A percentile compares a stretch with the other conserved stretches of the same genome.
Evolutionary conservation across 2,113 vertebrate species (phyloP).

Genomic region (Neodontobutis hainanensis): DNA sequence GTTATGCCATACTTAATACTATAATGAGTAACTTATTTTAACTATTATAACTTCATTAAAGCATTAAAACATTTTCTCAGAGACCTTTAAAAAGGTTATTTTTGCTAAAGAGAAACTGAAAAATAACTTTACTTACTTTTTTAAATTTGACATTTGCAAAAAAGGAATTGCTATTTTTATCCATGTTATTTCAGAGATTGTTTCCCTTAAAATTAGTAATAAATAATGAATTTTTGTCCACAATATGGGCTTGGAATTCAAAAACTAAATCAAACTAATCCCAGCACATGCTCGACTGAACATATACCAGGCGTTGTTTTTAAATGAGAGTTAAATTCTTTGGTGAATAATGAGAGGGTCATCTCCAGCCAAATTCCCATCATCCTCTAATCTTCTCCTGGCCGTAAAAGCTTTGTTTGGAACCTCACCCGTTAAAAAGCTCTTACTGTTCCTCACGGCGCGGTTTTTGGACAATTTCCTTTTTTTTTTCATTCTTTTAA

Average conservation of each 20-base stretch:
- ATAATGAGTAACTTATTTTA: no score
- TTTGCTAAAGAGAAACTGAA: no score
- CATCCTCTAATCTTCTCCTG: constrained; percentile 24
- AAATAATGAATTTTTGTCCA: constrained; percentile 21
- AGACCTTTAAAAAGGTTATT: no score
- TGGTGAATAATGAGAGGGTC: constrained; percentile 38
- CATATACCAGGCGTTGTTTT: constrained; percentile 19
- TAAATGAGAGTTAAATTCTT: constrained; percentile 32
- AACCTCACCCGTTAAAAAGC: constrained; percentile 31
- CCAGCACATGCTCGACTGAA: constrained; percentile 41
- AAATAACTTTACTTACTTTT: no score
- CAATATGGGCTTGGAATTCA: no score
- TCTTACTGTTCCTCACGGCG: constrained; percentile 11
- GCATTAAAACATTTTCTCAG: no score
- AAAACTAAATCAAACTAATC: constrained; percentile 43
- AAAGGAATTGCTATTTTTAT: constrained; percentile 31
- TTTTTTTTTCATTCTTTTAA: constrained; percentile 20
- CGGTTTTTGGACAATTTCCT: constrained; percentile 18
- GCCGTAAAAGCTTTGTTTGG: constrained; percentile 35
- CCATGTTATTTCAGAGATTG: constrained; percentile 23
- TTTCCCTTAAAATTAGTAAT: constrained; percentile 26
- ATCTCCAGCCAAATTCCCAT: constrained; percentile 27
- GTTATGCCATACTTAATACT: no score
- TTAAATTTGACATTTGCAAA: no score
- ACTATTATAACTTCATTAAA: no score